These are phyloP conservation scores for Frankliniella fusca DNA, from an alignment of 2,888 invertebrate genomes.

Conservation along the genomic window DNA sequence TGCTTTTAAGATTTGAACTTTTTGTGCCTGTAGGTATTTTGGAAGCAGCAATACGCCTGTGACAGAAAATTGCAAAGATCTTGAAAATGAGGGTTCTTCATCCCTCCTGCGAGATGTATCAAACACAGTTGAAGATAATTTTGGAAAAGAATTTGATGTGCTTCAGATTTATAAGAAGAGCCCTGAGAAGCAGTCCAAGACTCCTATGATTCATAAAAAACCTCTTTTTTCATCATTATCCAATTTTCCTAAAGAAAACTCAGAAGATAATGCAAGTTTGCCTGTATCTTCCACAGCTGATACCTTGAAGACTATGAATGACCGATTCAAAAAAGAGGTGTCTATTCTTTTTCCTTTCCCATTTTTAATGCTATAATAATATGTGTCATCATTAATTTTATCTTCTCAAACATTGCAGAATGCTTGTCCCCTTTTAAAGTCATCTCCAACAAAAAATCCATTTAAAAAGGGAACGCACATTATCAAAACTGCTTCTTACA, in stretches of 20 bases:
- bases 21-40: neutral
- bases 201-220: neutral
- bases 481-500: neutral
- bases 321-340: neutral
- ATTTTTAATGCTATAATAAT: neutral
- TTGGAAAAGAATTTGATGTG: neutral
- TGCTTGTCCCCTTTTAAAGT: neutral
- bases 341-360: neutral
- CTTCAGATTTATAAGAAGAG: neutral
- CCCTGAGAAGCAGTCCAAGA: neutral
- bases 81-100: neutral
- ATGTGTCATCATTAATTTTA: neutral
- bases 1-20: neutral
- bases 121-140: neutral
- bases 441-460: slow-evolving; percentile 18
- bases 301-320: neutral
- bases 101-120: neutral
- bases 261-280: neutral
- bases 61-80: neutral
- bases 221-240: neutral
- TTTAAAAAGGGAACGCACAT: neutral
- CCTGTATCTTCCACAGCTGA: neutral
- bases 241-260: neutral
- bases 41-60: neutral
- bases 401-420: slow-evolving; percentile 43